Evolutionary conservation across 2,797 vertebrate genomes (phyloP).

Genomic region (Epinephelus awoara): DNA sequence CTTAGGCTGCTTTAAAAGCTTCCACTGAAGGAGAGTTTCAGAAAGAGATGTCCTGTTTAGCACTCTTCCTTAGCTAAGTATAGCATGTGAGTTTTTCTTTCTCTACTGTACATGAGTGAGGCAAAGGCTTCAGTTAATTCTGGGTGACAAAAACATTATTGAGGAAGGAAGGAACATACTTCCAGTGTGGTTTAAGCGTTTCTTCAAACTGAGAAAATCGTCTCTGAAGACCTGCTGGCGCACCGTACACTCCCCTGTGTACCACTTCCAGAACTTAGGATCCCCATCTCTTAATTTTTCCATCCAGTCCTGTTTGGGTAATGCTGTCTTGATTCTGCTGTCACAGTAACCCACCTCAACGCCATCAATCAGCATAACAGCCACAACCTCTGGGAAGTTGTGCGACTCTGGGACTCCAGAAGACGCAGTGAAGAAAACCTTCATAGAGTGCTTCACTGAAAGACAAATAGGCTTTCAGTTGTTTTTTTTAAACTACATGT

Average conservation of each 20-base stretch:
- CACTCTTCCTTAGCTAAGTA: neutral
- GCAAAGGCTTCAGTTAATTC: too few species aligned
- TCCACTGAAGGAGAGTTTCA: too few species aligned
- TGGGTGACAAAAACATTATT: too few species aligned
- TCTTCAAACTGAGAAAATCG: neutral
- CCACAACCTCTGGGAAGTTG: slow-evolving; percentile 23
- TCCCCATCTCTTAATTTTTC: neutral
- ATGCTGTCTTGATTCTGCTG: slow-evolving; percentile 4
- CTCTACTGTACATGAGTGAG: too few species aligned
- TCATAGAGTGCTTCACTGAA: slow-evolving; percentile 10
- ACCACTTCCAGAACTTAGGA: slow-evolving; percentile 34
- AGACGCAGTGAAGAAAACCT: neutral
- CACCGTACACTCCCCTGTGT: neutral
- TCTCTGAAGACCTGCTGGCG: neutral
- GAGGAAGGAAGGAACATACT: neutral
- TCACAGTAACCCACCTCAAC: neutral
- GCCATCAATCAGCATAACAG: neutral
- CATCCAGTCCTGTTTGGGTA: slow-evolving; percentile 31
- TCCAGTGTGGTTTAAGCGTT: neutral
- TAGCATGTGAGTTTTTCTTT: too few species aligned
- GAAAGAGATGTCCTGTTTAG: neutral
- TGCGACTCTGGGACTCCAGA: neutral
- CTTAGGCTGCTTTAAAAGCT: too few species aligned
- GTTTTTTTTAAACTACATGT: neutral
- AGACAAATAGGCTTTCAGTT: neutral